Conservation (phyloP, 2,113 vertebrate species). For the Barbus barbus region DNA sequence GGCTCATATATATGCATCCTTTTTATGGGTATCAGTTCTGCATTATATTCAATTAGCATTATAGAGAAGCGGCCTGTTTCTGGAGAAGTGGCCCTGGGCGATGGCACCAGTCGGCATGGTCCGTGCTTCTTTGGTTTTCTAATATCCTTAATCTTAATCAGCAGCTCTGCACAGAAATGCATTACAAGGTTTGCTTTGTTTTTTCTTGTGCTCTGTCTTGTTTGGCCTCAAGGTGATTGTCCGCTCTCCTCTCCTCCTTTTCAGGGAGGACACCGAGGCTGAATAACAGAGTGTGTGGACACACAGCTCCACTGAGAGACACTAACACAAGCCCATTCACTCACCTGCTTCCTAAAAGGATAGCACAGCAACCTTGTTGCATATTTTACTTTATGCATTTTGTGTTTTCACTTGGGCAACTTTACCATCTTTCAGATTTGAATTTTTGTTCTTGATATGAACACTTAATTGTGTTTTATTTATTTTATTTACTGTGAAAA, state of each 20-base stretch:
- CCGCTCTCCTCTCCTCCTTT: neutral
- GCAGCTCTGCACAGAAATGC: neutral
- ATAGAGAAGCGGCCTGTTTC: neutral
- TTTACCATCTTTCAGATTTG: no score
- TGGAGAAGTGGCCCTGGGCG: neutral
- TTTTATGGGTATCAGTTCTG: slow-evolving; percentile 14
- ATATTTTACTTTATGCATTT: neutral
- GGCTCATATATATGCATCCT: neutral
- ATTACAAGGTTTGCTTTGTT: no score
- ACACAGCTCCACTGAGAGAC: neutral
- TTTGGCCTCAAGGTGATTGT: neutral
- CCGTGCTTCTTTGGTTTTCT: neutral
- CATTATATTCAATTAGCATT: neutral
- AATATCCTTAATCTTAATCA: neutral
- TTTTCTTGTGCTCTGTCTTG: neutral
- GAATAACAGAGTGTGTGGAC: no score
- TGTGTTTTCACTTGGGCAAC: no score
- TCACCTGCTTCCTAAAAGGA: neutral
- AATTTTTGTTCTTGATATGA: no score
- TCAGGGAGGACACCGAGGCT: no score
- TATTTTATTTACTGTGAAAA: no score
- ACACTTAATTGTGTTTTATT: no score
- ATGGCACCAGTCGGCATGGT: neutral
- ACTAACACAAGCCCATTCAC: neutral
- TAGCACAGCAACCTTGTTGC: neutral